Conservation (phyloP, 2,113 vertebrate species). For the Rhea pennata region DNA sequence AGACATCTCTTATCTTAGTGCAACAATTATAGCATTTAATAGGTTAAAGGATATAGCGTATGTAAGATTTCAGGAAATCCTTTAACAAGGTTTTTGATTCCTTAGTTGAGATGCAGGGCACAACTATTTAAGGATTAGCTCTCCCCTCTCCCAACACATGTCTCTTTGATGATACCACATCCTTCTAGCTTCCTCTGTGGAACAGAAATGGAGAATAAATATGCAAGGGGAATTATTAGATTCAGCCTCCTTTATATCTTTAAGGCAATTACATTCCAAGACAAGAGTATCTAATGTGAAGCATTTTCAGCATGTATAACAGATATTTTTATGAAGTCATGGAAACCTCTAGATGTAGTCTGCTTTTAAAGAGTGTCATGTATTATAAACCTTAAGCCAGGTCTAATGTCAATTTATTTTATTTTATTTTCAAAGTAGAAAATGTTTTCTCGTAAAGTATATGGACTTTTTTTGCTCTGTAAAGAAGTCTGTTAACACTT, state of each 20-base stretch:
- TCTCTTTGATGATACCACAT: constrained; percentile 75
- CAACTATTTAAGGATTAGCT: constrained; percentile 70
- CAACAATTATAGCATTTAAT: constrained; percentile 73
- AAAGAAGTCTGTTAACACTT: neutral
- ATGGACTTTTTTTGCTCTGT: neutral
- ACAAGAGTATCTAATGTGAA: constrained; percentile 77
- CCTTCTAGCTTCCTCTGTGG: constrained; percentile 69
- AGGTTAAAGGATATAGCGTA: constrained; percentile 48
- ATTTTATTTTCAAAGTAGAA: constrained; percentile 59
- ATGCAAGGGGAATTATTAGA: constrained; percentile 73
- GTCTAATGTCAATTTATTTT: constrained; percentile 9
- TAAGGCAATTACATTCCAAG: constrained; percentile 78
- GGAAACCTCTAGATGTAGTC: constrained; percentile 72
- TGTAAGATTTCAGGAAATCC: constrained; percentile 56
- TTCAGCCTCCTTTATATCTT: constrained; percentile 73
- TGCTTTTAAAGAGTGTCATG: constrained; percentile 68
- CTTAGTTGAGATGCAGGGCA: constrained; percentile 74
- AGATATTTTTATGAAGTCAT: constrained; percentile 62
- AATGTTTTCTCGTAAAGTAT: constrained; percentile 38
- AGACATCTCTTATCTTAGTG: constrained; percentile 61
- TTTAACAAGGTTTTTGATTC: constrained; percentile 25
- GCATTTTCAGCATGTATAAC: constrained; percentile 69
- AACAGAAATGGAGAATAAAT: constrained; percentile 73
- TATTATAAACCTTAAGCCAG: constrained; percentile 62
- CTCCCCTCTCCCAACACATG: constrained; percentile 62